A percentile compares a stretch with the other conserved stretches of the same genome.
Evolutionary conservation across 2,888 invertebrate species (phyloP).

Genomic region (Mesodorylaimus sp.): DNA sequence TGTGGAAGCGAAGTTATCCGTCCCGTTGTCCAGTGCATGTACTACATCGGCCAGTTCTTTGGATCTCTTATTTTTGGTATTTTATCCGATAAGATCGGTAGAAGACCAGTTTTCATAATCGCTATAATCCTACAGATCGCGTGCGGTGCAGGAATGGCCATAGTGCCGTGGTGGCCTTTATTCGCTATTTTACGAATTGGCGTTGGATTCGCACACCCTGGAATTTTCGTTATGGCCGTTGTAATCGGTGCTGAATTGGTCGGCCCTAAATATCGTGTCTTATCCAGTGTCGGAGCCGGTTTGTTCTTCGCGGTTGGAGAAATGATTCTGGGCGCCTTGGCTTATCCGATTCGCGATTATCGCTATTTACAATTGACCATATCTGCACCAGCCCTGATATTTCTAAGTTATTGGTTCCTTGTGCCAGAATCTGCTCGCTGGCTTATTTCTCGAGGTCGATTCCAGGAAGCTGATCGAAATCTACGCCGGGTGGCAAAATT

Average conservation of each 20-base stretch:
- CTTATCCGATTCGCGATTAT: conserved; percentile 25
- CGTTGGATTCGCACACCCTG: conserved; percentile 56
- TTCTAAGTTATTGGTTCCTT: conserved; percentile 27
- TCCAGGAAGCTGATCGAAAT: conserved; percentile 20
- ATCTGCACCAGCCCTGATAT: conserved; percentile 23
- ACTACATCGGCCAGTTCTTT: conserved; percentile 29
- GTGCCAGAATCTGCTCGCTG: conserved; percentile 21
- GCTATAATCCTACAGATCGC: conserved; percentile 54
- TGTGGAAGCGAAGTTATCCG: conserved; percentile 23
- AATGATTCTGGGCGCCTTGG: conserved; percentile 24
- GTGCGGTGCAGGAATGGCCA: conserved; percentile 50
- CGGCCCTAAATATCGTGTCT: conserved; percentile 31
- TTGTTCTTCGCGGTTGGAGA: conserved; percentile 32
- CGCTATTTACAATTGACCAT: conserved; percentile 23
- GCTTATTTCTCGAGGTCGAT: conserved; percentile 20
- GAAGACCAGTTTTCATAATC: conserved; percentile 51
- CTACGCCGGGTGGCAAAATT: conserved; percentile 21
- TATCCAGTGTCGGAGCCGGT: conserved; percentile 31
- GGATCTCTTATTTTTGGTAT: conserved; percentile 25
- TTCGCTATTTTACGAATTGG: conserved; percentile 52
- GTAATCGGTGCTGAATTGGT: conserved; percentile 42
- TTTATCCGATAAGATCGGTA: no score
- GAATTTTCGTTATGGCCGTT: conserved; percentile 58
- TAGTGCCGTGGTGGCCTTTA: conserved; percentile 48
- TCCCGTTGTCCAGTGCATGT: conserved; percentile 24